Conservation (phyloP, 1,140 invertebrate species). For the Drosophila novamexicana region DNA sequence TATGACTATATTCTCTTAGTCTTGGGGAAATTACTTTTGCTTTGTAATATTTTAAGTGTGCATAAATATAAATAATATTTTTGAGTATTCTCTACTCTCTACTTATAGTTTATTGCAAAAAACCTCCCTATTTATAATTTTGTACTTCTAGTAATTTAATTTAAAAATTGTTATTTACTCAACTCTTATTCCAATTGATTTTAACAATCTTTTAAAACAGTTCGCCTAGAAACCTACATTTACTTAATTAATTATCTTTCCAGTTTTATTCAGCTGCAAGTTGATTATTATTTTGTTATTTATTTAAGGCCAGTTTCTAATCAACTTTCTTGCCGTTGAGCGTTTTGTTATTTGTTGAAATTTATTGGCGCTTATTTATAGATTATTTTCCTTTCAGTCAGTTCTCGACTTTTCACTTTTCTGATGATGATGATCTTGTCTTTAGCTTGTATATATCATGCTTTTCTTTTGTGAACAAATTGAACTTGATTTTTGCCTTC, state of each 20-base stretch:
- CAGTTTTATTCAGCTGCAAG: not conserved
- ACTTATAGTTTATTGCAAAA: no score
- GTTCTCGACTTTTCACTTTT: slow-evolving; percentile 28
- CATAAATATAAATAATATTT: no score
- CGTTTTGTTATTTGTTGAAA: slow-evolving; percentile 44
- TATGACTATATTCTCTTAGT: no score
- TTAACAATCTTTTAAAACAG: no score
- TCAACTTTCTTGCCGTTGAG: slow-evolving; percentile 45
- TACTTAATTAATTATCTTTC: not conserved
- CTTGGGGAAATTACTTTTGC: no score
- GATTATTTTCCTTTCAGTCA: slow-evolving; percentile 44
- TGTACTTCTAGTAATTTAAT: no score
- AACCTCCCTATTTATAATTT: no score
- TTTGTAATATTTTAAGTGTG: no score
- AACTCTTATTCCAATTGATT: no score
- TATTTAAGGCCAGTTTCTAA: slow-evolving; percentile 40
- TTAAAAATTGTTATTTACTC: no score
- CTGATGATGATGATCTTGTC: slow-evolving; percentile 10
- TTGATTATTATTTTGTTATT: slow-evolving; percentile 26
- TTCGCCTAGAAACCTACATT: not conserved
- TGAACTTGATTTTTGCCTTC: slow-evolving; percentile 65
- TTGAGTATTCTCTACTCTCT: no score
- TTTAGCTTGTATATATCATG: slow-evolving; percentile 27
- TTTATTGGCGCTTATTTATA: slow-evolving; percentile 71
- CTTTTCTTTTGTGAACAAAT: slow-evolving; percentile 4